phyloP scores from a whole-genome alignment of 92 coral and sea anemone species.

The Phenganax subtilis region DNA sequence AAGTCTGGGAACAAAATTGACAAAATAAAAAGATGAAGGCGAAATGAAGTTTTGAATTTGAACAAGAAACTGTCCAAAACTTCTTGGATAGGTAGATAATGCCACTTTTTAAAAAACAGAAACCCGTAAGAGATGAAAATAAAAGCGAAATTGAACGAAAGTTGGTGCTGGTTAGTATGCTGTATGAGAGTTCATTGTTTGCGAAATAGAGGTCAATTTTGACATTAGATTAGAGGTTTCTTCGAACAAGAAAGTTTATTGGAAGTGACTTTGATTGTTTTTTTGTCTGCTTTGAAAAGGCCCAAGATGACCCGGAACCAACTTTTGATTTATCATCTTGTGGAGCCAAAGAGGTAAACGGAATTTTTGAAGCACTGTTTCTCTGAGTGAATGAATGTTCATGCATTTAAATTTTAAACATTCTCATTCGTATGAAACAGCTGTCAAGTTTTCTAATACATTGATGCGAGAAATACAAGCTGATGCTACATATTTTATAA shows the following conservation, averaged over 20 bases:
- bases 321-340: constrained; percentile 85
- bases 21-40: constrained; percentile 12
- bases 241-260: too few relatives aligned
- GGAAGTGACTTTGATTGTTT: not conserved
- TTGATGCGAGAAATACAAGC: not conserved
- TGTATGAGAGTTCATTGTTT: not conserved
- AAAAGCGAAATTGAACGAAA: constrained; percentile 70
- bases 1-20: not conserved
- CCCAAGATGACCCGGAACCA: constrained; percentile 85
- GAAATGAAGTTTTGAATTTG: not conserved
- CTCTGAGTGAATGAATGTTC: not conserved
- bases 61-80: not conserved
- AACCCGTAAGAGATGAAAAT: constrained; percentile 75
- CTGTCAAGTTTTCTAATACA: not conserved
- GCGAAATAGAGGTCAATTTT: not conserved
- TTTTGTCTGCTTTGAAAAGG: constrained; percentile 49
- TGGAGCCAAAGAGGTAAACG: constrained; percentile 70
- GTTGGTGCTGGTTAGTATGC: constrained; percentile 70
- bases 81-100: constrained; percentile 27
- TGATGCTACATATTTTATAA: not conserved
- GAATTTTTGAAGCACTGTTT: not conserved
- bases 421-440: not conserved
- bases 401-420: not conserved
- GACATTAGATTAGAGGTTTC: too few relatives aligned
- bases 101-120: constrained; percentile 84